These are phyloP conservation scores for Hippopotamyrus pictus DNA, from an alignment of 2,797 vertebrate species.

Conservation along the genomic window DNA sequence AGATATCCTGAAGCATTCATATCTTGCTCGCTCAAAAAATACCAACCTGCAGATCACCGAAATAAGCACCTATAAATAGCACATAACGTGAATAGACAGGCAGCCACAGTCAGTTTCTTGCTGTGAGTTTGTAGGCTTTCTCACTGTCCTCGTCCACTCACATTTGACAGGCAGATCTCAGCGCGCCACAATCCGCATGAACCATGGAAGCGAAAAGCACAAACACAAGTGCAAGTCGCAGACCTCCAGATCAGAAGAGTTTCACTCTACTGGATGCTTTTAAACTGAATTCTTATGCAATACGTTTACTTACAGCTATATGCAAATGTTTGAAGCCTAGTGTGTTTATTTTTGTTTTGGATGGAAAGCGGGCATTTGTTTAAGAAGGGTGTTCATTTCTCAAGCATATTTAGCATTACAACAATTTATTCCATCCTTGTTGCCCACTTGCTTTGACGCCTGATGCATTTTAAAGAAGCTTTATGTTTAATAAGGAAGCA, in stretches of 20 bases:
- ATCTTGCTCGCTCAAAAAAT: not conserved
- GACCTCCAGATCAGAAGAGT: not conserved
- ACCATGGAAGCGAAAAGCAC: not conserved
- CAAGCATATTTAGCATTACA: not conserved
- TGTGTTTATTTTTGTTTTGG: not conserved
- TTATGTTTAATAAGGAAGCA: not conserved
- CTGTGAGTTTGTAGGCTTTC: not conserved
- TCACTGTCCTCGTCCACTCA: not conserved
- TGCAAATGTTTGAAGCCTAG: not conserved
- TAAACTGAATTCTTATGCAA: not conserved
- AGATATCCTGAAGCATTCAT: not conserved
- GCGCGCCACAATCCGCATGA: not conserved
- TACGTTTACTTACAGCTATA: not conserved
- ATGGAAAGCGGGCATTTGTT: not conserved
- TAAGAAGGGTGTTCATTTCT: not conserved
- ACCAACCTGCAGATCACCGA: not conserved
- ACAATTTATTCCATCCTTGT: not conserved
- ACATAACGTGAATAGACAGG: not conserved
- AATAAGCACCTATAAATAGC: not conserved
- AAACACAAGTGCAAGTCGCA: not conserved
- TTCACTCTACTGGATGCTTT: not conserved
- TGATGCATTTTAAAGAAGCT: constrained; percentile 2
- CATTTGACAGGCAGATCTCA: not conserved
- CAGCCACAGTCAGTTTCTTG: not conserved
- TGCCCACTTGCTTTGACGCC: not conserved